Base-by-base conservation (phyloP, 2,888 invertebrate genomes). In the Spodoptera littoralis region DNA sequence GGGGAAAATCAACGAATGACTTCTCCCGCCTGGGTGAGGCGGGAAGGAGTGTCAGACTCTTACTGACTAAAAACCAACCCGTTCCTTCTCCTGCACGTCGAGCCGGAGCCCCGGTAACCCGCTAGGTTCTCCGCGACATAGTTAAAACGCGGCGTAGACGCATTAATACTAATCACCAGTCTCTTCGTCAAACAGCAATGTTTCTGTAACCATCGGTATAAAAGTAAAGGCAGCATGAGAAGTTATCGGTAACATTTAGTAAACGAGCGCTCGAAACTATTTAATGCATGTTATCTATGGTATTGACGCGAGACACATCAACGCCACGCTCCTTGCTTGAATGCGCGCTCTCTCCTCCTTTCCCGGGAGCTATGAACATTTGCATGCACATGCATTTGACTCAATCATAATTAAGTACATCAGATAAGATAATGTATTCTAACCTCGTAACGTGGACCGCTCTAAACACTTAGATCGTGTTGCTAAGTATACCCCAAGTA, bases 341-440 rank as follows among this genome's bases (percentile, higher is more conserved):
- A 76, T 86, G 91, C 83, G 82, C 88, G 84, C 92, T 94, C 90
- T 93, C 94, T 88, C 89, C 81, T 70, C 86, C 87, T 93, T 92
- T 93, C 94, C 87, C 92, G 85, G 76, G 80, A 85, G 89, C 84
- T 87, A 92, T 92, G 90, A 82, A 79, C 85, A 93, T 93, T 93
- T 93, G 92, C 92, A 93, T 94, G 91, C 81, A 75, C 77, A 78
- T 82, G 83, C 84, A 88, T 85, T 83, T 77, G 70, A 85, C 82
- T 83, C 82, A 83, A 87, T 89, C 89, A 86, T 86, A 86, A 89
- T 88, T 88, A 89, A 86, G 79, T 83, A 84, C 82, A 90, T 89
- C 89, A 88, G 90, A 90, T 91, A 88, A 89, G 72, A 56, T 82
- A 79, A 77, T 79, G 77, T 71, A 85, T 87, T 82, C 82, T 79